Evolutionary conservation across 2,113 vertebrate genomes (phyloP), one percentile per base, ranked within the genome.

Genomic region (Probosciger aterrimus): DNA sequence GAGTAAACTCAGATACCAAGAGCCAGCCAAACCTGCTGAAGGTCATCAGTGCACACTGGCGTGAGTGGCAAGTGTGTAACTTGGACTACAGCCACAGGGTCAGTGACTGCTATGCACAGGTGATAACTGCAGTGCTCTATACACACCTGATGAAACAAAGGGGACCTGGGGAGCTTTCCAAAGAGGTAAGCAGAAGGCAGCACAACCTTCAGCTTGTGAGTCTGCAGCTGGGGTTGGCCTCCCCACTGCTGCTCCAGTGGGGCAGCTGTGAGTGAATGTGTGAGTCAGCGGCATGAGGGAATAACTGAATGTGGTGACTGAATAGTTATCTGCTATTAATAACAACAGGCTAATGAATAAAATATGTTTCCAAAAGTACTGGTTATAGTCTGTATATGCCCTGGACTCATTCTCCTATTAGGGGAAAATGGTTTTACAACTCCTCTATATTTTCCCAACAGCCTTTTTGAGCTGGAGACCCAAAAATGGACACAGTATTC

Each of bases 331-430:
- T 82, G 55, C 24, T 86, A 53, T 82, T 67, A 86, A 65, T 47
- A 78, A 78, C 60, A 82, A 41, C 35, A 70, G 19, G 11, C 4
- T 85, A 78, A 91, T 67, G 25, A 91, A 91, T 52, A 88, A 85
- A 92, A 85, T 35, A 19, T 88, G 25, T 65, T 93, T 74, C 33
- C 49, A 82, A 55, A 94, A 69, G 33, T 50, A 41, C 22, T 60
- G 18, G 10, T 6, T 49, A 8, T 25, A 59, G 22, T 39, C 27
- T 53, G 9, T 37, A 20, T 41, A 17, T 59, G 18, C 4, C 7
- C 4, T 2, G 6, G 22, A 44, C 31, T 62, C 46, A 43, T 49
- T 71, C 12, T 41, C 31, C 17, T 76, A 49, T 67, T 39, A 27
- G 14, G 41, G 28, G 49, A 83, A 81, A 67, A 3, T 4, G 18